phyloP scores from a whole-genome alignment of 2,797 vertebrate species.

The Chelonia mydas region DNA sequence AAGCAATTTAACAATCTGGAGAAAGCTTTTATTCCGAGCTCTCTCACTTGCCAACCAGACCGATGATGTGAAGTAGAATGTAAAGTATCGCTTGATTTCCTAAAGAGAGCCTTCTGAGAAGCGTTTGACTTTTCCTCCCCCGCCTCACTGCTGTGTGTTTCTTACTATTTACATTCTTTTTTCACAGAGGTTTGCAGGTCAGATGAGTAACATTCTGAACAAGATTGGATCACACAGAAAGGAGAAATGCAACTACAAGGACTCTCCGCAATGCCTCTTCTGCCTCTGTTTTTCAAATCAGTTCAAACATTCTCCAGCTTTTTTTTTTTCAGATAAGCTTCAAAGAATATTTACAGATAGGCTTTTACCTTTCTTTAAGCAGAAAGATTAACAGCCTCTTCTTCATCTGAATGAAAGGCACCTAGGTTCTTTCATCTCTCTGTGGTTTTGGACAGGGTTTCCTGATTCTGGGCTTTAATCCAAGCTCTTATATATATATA shows the following conservation, averaged over 20 bases:
- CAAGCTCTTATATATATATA: background rate
- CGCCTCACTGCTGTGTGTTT: background rate
- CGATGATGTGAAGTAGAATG: background rate
- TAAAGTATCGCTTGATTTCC: constrained; percentile 17
- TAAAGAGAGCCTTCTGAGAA: background rate
- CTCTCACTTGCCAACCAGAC: background rate
- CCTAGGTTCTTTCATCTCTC: background rate
- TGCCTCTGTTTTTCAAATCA: background rate
- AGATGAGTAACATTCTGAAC: background rate
- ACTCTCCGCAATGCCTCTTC: background rate
- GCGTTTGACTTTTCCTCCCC: background rate
- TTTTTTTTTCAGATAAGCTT: background rate
- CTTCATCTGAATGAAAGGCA: background rate
- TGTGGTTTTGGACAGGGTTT: background rate
- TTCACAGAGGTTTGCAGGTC: background rate
- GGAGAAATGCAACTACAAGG: background rate
- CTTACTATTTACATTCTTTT: background rate
- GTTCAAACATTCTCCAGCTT: background rate
- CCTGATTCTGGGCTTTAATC: background rate
- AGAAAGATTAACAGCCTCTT: background rate
- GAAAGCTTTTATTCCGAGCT: background rate
- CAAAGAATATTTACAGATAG: background rate
- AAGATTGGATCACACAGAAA: background rate
- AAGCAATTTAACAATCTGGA: background rate
- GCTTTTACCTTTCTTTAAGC: background rate